These are phyloP conservation scores for Rattus rattus DNA, from an alignment of 2,113 vertebrate genomes.

Conservation along the genomic window DNA sequence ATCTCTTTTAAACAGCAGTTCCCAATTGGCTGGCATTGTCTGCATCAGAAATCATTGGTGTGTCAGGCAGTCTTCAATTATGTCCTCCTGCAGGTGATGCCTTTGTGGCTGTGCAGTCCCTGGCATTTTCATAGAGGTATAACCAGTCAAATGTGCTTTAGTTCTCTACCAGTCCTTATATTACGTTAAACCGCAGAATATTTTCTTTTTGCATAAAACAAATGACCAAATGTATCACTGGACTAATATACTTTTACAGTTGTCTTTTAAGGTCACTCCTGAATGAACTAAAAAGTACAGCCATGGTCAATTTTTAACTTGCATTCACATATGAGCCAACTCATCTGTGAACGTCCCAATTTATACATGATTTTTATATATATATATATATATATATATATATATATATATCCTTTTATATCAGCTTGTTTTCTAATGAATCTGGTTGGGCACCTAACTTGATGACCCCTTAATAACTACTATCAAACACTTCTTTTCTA, in stretches of 20 bases:
- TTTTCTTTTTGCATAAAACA: slow-evolving; percentile 1
- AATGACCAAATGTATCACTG: not conserved
- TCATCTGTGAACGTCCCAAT: not conserved
- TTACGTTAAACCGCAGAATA: not conserved
- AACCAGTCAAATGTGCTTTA: not conserved
- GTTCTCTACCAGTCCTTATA: not conserved
- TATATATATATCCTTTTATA: not conserved
- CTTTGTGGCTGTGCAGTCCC: no score
- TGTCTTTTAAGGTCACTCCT: not conserved
- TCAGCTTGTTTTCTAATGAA: not conserved
- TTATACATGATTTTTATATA: not conserved
- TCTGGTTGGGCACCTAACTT: not conserved
- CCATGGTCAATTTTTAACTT: not conserved
- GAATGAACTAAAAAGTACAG: not conserved
- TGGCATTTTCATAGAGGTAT: not conserved
- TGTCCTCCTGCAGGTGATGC: no score
- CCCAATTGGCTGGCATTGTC: no score
- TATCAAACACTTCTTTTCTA: not conserved
- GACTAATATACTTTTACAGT: not conserved
- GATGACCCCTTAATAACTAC: not conserved
- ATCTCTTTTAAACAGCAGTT: no score
- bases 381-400: no score
- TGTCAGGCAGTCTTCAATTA: no score
- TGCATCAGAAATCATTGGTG: no score
- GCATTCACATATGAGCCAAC: not conserved